phyloP scores from a whole-genome alignment of 2,113 vertebrate species.

The Podilymbus podiceps region DNA sequence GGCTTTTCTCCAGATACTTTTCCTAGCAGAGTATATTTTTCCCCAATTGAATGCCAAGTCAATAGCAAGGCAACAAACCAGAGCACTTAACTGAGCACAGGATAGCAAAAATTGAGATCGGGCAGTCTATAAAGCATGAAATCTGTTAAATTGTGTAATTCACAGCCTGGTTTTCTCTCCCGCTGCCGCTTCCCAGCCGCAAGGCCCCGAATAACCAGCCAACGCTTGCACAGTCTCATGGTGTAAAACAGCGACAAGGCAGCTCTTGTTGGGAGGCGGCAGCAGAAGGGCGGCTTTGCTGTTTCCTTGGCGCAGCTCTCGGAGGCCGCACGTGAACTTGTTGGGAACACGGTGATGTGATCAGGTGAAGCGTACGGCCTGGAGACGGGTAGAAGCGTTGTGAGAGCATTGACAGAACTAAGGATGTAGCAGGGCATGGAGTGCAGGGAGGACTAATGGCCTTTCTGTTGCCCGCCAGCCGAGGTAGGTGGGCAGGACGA shows the following conservation, averaged over 20 bases:
- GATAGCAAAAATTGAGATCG: neutral
- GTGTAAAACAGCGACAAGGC: neutral
- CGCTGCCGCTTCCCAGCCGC: neutral
- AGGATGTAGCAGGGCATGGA: neutral
- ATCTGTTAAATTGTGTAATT: neutral
- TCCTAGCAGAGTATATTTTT: neutral
- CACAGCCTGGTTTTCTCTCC: neutral
- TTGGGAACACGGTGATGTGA: neutral
- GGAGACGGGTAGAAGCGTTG: neutral
- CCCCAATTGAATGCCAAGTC: neutral
- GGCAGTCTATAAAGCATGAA: neutral
- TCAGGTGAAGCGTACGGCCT: neutral
- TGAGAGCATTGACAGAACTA: neutral
- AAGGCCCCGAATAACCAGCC: neutral
- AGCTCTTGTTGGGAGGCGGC: neutral
- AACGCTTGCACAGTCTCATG: fast-evolving
- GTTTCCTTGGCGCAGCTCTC: neutral
- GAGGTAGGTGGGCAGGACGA: neutral
- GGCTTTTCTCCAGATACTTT: neutral
- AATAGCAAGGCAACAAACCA: neutral
- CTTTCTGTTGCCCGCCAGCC: fast-evolving
- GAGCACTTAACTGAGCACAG: neutral
- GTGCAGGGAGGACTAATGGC: neutral
- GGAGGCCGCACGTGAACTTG: neutral
- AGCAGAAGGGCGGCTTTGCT: too few relatives aligned